These are phyloP conservation scores for Metopolophium dirhodum DNA, from an alignment of 1,140 invertebrate genomes.

Conservation along the genomic window DNA sequence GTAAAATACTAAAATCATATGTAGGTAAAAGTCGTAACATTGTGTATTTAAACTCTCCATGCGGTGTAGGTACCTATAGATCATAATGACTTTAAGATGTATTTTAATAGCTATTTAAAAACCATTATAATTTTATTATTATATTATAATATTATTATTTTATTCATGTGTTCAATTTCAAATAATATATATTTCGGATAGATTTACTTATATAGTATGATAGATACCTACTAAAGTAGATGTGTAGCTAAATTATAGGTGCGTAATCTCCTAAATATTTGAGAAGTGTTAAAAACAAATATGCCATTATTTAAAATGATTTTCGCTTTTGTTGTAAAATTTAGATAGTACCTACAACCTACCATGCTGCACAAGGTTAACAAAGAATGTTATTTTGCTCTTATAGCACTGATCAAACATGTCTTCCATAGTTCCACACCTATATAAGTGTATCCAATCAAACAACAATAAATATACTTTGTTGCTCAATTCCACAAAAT, in stretches of 20 bases:
- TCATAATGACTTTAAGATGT: neutral
- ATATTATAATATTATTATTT: no score
- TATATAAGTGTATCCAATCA: neutral
- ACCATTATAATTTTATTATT: no score
- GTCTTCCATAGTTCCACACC: neutral
- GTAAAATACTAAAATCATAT: neutral
- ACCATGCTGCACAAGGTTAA: neutral
- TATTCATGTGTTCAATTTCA: neutral
- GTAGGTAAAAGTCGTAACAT: neutral
- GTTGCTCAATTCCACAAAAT: neutral
- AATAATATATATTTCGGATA: neutral
- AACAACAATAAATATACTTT: conserved; percentile 22
- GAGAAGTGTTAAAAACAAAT: neutral
- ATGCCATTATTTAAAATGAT: conserved; percentile 7
- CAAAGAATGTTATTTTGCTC: neutral
- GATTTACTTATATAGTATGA: neutral
- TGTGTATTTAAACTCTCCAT: neutral
- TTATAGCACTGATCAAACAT: neutral
- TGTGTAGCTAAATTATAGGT: neutral
- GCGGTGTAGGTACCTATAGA: neutral
- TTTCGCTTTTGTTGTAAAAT: neutral
- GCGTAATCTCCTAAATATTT: neutral
- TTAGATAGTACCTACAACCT: neutral
- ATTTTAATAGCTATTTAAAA: neutral
- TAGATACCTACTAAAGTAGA: neutral